A percentile compares a stretch with the other conserved stretches of the same genome.
Evolutionary conservation across 2,113 vertebrate species (phyloP).

Genomic region (Hymenochirus boettgeri): DNA sequence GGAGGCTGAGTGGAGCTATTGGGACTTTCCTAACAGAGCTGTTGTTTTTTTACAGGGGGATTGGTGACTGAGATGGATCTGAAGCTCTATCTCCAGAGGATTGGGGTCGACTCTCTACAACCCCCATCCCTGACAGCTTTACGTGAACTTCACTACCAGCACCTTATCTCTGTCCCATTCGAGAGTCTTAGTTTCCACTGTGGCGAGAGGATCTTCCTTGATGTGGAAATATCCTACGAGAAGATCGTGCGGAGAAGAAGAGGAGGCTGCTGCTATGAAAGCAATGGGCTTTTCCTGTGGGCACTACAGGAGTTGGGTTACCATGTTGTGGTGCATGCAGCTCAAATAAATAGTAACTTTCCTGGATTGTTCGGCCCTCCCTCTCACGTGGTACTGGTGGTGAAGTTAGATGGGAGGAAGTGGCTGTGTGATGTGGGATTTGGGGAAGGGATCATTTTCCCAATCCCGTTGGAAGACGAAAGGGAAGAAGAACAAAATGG

Average conservation of each 20-base stretch:
- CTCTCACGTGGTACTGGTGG: constrained; percentile 59
- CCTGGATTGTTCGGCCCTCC: constrained; percentile 57
- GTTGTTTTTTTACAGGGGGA: too few relatives aligned
- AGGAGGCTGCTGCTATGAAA: constrained; percentile 68
- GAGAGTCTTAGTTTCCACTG: constrained; percentile 65
- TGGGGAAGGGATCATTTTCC: constrained; percentile 47
- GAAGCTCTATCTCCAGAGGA: constrained; percentile 54
- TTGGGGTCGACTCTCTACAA: constrained; percentile 39
- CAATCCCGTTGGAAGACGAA: constrained; percentile 57
- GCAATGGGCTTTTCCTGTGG: constrained; percentile 67
- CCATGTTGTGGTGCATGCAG: constrained; percentile 51
- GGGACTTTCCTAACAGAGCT: too few relatives aligned
- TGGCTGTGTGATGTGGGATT: constrained; percentile 70
- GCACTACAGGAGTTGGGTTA: constrained; percentile 59
- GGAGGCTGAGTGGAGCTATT: too few relatives aligned
- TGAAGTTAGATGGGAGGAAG: constrained; percentile 48
- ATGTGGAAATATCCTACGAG: constrained; percentile 51
- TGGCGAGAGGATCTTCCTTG: constrained; percentile 49
- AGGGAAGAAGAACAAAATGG: constrained; percentile 56
- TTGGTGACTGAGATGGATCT: constrained; percentile 64
- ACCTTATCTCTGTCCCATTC: constrained; percentile 62
- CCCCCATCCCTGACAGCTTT: constrained; percentile 50
- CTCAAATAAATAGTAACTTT: constrained; percentile 51
- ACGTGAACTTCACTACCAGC: constrained; percentile 50
- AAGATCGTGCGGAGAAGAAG: constrained; percentile 59